Conservation (phyloP, 2,113 vertebrate species). For the Ranitomeya variabilis region DNA sequence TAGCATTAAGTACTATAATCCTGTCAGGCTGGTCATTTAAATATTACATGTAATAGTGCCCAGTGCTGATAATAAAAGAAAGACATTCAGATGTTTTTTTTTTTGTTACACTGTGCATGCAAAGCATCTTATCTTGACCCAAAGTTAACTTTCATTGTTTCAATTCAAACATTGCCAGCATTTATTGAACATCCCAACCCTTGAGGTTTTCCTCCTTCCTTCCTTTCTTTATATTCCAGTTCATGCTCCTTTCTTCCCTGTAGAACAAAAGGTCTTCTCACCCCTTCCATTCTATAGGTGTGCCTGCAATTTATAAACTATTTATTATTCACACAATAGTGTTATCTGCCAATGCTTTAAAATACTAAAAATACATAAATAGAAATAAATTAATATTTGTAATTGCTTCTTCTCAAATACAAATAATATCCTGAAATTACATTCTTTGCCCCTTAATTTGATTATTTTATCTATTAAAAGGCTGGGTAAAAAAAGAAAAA, state of each 20-base stretch:
- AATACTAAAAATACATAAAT: background rate
- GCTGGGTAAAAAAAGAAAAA: too few relatives aligned
- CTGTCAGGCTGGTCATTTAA: constrained; percentile 28
- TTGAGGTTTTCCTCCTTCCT: background rate
- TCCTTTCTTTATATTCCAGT: constrained; percentile 6
- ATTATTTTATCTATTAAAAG: background rate
- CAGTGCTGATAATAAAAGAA: constrained; percentile 18
- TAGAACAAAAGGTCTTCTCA: constrained; percentile 18
- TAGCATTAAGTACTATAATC: constrained; percentile 47
- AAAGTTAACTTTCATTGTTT: constrained; percentile 51
- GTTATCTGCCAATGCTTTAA: background rate
- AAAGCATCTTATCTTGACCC: constrained; percentile 47
- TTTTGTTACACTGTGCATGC: background rate
- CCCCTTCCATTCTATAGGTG: background rate
- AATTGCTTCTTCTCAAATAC: background rate
- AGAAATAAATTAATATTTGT: background rate
- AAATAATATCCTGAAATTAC: background rate
- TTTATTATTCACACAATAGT: constrained; percentile 19
- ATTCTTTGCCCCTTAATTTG: background rate
- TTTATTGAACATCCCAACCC: constrained; percentile 33
- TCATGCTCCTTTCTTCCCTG: background rate
- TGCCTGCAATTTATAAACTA: background rate
- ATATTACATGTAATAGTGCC: constrained; percentile 25
- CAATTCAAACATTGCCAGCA: background rate
- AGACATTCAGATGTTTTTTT: constrained; percentile 39